Conservation (phyloP, 2,113 vertebrate genomes). For the Gavialis gangeticus region DNA sequence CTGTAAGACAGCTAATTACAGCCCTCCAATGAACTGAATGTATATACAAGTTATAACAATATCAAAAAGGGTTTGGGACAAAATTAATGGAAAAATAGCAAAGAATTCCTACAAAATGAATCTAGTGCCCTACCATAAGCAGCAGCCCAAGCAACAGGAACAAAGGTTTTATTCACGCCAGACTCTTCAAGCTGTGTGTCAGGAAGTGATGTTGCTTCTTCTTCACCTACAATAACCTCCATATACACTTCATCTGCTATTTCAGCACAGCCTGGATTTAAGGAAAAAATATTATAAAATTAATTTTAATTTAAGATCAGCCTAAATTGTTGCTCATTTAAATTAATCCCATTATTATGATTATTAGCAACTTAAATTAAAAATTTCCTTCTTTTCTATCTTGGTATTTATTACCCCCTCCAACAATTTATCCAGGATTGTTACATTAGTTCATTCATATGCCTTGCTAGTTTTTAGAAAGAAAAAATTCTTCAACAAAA, state of each 20-base stretch:
- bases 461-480: background rate
- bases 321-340: background rate
- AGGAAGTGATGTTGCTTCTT: slow-evolving; percentile 81
- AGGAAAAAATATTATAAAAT: slow-evolving; percentile 32
- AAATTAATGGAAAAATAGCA: background rate
- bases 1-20: background rate
- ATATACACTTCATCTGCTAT: slow-evolving; percentile 92
- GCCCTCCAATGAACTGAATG: background rate
- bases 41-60: no score
- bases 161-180: slow-evolving; percentile 86
- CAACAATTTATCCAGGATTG: slow-evolving; percentile 24
- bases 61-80: background rate
- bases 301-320: slow-evolving; percentile 2
- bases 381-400: slow-evolving; percentile 36
- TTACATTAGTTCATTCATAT: background rate
- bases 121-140: slow-evolving; percentile 84
- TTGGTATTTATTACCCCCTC: slow-evolving; percentile 28
- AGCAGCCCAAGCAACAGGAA: slow-evolving; percentile 89
- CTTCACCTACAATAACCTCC: slow-evolving; percentile 90
- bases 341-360: background rate
- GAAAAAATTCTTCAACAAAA: background rate
- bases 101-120: background rate
- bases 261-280: slow-evolving; percentile 85
- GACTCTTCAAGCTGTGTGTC: slow-evolving; percentile 85
- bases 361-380: background rate